Conservation (phyloP, 2,797 vertebrate genomes). For the Halcyon smyrnensis region DNA sequence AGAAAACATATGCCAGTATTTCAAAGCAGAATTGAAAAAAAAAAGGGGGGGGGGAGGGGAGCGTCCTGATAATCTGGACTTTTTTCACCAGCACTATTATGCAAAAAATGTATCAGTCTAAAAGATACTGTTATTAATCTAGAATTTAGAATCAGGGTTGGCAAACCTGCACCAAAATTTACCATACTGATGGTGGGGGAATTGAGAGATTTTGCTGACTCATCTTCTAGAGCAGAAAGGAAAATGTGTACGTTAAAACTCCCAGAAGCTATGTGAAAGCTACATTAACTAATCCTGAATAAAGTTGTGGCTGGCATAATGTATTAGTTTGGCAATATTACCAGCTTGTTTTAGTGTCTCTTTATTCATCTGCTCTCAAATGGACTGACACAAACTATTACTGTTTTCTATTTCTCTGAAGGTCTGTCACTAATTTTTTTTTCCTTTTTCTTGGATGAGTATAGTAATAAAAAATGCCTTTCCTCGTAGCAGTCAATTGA, state of each 20-base stretch:
- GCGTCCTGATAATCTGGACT: rapidly evolving
- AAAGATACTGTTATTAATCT: not conserved
- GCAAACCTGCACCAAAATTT: not conserved
- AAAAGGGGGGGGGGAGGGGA: not conserved
- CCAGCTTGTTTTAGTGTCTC: constrained; percentile 19
- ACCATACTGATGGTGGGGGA: not conserved
- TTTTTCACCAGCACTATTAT: not conserved
- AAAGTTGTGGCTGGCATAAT: not conserved
- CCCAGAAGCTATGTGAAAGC: not conserved
- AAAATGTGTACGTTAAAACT: not conserved
- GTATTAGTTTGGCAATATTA: constrained; percentile 2
- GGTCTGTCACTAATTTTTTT: not conserved
- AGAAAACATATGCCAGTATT: not conserved
- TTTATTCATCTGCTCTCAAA: constrained; percentile 36
- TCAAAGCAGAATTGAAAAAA: not conserved
- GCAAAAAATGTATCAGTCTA: not conserved
- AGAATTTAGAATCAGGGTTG: not conserved
- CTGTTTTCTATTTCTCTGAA: constrained; percentile 28
- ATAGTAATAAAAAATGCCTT: constrained; percentile 23
- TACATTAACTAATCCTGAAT: constrained; percentile 7
- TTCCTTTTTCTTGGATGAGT: not conserved
- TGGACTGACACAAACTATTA: not conserved
- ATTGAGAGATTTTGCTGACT: not conserved
- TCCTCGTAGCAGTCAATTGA: constrained; percentile 2
- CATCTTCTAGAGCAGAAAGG: not conserved